phyloP scores from a whole-genome alignment of 2,888 invertebrate species.

The Diaperis boleti region DNA sequence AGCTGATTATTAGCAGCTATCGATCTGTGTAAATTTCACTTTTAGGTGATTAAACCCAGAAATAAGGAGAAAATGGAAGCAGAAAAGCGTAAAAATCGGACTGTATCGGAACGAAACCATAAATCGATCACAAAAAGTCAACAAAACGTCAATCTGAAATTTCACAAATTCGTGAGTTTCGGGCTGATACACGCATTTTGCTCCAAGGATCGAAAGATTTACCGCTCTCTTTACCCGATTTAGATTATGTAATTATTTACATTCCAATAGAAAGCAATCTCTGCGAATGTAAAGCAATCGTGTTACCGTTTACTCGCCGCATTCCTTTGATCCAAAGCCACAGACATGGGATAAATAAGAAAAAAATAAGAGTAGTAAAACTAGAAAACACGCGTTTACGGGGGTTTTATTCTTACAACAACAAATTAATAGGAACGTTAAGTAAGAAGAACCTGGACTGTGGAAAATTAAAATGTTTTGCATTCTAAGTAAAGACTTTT shows the following conservation, averaged over 20 bases:
- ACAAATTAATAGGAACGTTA: no score
- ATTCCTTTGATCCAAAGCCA: slow-evolving; percentile 40
- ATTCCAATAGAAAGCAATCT: slow-evolving; percentile 57
- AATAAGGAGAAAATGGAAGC: neutral
- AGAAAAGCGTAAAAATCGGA: neutral
- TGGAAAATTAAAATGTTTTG: no score
- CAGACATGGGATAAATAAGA: slow-evolving; percentile 34
- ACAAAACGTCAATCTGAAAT: slow-evolving; percentile 39
- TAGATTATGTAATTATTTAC: slow-evolving; percentile 59
- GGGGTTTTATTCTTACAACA: no score
- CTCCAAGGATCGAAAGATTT: slow-evolving; percentile 38
- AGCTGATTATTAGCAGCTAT: slow-evolving; percentile 11
- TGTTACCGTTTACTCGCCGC: slow-evolving; percentile 38
- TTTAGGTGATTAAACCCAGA: slow-evolving; percentile 14
- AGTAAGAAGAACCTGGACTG: no score
- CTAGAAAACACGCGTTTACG: no score
- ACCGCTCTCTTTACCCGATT: slow-evolving; percentile 51
- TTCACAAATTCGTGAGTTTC: slow-evolving; percentile 25
- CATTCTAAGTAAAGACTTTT: no score
- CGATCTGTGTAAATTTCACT: slow-evolving; percentile 16
- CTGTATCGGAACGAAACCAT: slow-evolving; percentile 10
- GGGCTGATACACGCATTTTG: slow-evolving; percentile 31
- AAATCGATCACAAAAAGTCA: slow-evolving; percentile 42
- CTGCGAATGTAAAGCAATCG: slow-evolving; percentile 46
- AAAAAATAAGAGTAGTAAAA: no score